A percentile compares a stretch with the other conserved stretches of the same genome.
Evolutionary conservation across 2,113 vertebrate genomes (phyloP).

Genomic region (Pelecanoides urinatrix): DNA sequence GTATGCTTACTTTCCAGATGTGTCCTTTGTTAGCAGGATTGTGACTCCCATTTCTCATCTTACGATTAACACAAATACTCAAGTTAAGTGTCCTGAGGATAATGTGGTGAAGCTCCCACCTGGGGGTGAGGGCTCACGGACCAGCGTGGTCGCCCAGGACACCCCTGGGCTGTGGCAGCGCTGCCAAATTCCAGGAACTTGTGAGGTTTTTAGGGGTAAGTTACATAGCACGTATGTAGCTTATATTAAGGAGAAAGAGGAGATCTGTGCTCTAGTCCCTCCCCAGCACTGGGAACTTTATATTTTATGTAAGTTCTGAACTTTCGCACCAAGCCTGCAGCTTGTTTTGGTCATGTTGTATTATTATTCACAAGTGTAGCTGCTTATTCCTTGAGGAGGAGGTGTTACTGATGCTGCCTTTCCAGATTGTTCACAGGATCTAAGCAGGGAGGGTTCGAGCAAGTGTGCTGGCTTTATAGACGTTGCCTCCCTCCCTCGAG

Average conservation of each 20-base stretch:
- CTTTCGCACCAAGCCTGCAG: background rate
- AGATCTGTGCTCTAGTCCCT: background rate
- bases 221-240: rapidly evolving
- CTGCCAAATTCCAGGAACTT: background rate
- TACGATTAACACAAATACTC: background rate
- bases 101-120: too few relatives aligned
- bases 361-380: background rate
- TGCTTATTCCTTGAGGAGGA: background rate
- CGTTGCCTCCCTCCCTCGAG: background rate
- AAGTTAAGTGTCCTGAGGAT: background rate
- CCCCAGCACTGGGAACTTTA: background rate
- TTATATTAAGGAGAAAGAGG: background rate
- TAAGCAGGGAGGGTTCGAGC: background rate
- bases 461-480: background rate
- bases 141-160: background rate
- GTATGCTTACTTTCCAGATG: background rate
- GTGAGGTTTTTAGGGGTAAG: background rate
- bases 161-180: background rate
- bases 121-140: background rate
- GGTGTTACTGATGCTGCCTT: background rate
- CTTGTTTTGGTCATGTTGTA: background rate
- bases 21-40: background rate
- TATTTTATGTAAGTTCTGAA: background rate
- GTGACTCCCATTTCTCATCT: background rate
- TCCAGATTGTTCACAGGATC: background rate